These are phyloP conservation scores for Latrodectus elegans DNA, from an alignment of 2,888 invertebrate species.

Conservation along the genomic window DNA sequence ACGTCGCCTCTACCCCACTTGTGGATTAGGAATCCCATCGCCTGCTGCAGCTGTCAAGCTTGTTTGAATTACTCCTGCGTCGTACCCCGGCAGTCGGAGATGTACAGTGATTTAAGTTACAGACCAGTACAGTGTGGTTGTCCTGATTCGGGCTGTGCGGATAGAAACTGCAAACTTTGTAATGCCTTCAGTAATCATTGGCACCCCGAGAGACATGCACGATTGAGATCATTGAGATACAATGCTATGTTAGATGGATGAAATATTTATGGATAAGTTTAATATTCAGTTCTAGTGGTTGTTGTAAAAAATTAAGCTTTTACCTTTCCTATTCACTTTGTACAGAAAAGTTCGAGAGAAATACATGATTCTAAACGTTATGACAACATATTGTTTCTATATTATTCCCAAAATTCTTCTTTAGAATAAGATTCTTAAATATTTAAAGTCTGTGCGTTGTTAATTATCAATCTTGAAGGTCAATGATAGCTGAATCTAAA, in stretches of 20 bases:
- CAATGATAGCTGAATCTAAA: too few species aligned
- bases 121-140: slow-evolving; percentile 27
- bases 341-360: too few species aligned
- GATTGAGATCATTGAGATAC: slow-evolving; percentile 50
- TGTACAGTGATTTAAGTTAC: slow-evolving; percentile 28
- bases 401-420: too few species aligned
- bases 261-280: too few species aligned
- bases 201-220: slow-evolving; percentile 50
- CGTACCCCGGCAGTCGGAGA: slow-evolving; percentile 33
- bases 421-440: too few species aligned
- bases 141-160: slow-evolving; percentile 22
- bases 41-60: slow-evolving; percentile 37
- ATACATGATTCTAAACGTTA: too few species aligned
- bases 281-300: too few species aligned
- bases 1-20: slow-evolving; percentile 27
- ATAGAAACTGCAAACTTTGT: slow-evolving; percentile 52
- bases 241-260: slow-evolving; percentile 41
- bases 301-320: too few species aligned
- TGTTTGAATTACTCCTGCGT: slow-evolving; percentile 50
- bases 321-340: too few species aligned
- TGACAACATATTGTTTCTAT: too few species aligned
- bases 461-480: too few species aligned
- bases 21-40: slow-evolving; percentile 29
- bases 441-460: too few species aligned
- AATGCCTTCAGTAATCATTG: slow-evolving; percentile 8